These are phyloP conservation scores for Cryptophagus acutangulus DNA, from an alignment of 2,888 invertebrate genomes.

Conservation along the genomic window DNA sequence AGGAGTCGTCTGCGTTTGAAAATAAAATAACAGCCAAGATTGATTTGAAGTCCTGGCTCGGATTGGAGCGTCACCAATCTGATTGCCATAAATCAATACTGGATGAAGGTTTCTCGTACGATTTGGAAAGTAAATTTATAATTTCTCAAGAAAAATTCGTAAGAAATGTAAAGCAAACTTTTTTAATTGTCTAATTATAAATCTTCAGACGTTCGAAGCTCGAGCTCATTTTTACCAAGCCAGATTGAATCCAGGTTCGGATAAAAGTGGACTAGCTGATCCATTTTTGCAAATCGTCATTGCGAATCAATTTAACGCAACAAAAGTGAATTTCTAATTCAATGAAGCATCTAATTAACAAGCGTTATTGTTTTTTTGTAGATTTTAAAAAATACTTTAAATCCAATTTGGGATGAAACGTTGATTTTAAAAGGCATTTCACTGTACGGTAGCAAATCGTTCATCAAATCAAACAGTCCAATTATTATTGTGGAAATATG, in stretches of 20 bases:
- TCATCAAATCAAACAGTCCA: constrained; percentile 46
- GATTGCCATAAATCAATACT: too few relatives aligned
- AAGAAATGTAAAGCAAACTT: too few relatives aligned
- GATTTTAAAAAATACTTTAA: constrained; percentile 45
- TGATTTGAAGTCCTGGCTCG: constrained; percentile 39
- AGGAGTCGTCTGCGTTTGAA: constrained; percentile 1
- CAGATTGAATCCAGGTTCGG: constrained; percentile 55
- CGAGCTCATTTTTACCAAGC: constrained; percentile 65
- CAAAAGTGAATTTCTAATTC: constrained; percentile 41
- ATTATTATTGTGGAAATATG: constrained; percentile 47
- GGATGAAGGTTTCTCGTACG: too few relatives aligned
- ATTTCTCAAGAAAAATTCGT: too few relatives aligned
- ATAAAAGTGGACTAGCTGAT: constrained; percentile 52
- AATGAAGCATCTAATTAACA: not conserved
- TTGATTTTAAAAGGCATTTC: constrained; percentile 49
- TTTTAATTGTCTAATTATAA: constrained; percentile 4
- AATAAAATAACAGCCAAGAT: constrained; percentile 29
- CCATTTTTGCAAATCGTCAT: constrained; percentile 48
- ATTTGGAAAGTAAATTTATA: too few relatives aligned
- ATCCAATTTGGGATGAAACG: constrained; percentile 60
- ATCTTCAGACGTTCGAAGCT: constrained; percentile 53
- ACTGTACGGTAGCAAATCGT: constrained; percentile 43
- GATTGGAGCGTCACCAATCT: constrained; percentile 35
- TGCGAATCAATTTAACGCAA: constrained; percentile 42
- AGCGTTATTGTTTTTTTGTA: constrained; percentile 12